Conservation (phyloP, 2,888 invertebrate genomes). For the Leucophenga maculata region DNA sequence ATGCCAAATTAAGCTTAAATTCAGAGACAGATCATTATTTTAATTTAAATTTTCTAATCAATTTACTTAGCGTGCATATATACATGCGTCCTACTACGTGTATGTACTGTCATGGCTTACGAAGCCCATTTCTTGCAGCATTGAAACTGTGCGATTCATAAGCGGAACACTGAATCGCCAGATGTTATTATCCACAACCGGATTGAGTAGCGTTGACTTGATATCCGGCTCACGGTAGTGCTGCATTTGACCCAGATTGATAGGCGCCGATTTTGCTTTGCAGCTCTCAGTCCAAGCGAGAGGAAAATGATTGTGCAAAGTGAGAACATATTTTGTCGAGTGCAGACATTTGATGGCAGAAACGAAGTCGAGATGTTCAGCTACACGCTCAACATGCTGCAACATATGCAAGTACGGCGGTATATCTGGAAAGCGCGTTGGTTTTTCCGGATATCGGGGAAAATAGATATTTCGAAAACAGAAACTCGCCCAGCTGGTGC, state of each 20-base stretch:
- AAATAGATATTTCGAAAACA: slow-evolving; percentile 92
- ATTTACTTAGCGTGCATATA: neutral
- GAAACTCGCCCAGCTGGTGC: slow-evolving; percentile 74
- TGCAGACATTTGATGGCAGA: slow-evolving; percentile 94
- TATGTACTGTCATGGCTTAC: neutral
- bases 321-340: slow-evolving; percentile 87
- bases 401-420: slow-evolving; percentile 82
- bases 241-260: slow-evolving; percentile 87
- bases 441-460: slow-evolving; percentile 73
- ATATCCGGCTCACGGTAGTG: slow-evolving; percentile 91
- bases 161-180: slow-evolving; percentile 46
- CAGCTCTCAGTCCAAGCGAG: slow-evolving; percentile 88
- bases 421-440: slow-evolving; percentile 45
- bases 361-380: slow-evolving; percentile 90
- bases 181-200: slow-evolving; percentile 82
- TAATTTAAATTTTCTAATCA: neutral
- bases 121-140: slow-evolving; percentile 17
- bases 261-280: slow-evolving; percentile 85
- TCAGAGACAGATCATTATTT: no score
- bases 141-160: slow-evolving; percentile 22
- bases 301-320: slow-evolving; percentile 93
- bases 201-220: slow-evolving; percentile 84
- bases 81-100: no score
- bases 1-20: no score
- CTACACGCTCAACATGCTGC: slow-evolving; percentile 88